Evolutionary conservation across 2,888 invertebrate genomes (phyloP).

Genomic region (Quadriops clusia): DNA sequence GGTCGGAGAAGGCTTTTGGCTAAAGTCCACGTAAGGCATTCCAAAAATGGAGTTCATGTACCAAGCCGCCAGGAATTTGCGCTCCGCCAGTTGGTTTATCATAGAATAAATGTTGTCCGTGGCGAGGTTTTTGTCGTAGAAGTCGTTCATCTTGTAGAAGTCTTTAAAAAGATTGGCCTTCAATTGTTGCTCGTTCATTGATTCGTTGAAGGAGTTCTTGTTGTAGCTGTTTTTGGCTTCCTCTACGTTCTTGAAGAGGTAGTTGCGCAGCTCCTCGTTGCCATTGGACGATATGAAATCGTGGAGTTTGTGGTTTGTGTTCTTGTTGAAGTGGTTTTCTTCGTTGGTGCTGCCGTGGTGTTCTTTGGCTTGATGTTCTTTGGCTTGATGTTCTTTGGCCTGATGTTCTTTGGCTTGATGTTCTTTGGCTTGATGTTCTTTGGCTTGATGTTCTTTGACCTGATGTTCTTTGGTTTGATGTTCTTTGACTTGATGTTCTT

Average conservation of each 20-base stretch:
- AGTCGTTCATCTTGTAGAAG: constrained; percentile 26
- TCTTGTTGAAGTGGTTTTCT: no score
- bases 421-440: no score
- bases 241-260: constrained; percentile 27
- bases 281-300: constrained; percentile 20
- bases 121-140: constrained; percentile 26
- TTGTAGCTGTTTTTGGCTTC: constrained; percentile 34
- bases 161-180: constrained; percentile 27
- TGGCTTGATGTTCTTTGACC: no score
- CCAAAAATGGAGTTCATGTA: constrained; percentile 36
- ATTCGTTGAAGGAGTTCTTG: constrained; percentile 32
- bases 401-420: no score
- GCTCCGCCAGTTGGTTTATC: constrained; percentile 35
- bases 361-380: constrained; percentile 14
- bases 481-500: constrained; percentile 18
- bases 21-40: constrained; percentile 26
- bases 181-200: constrained; percentile 21
- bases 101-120: constrained; percentile 33
- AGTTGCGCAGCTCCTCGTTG: constrained; percentile 29
- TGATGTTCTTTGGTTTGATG: no score
- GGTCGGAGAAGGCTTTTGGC: constrained; percentile 11
- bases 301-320: constrained; percentile 11
- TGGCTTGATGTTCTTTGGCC: constrained; percentile 11
- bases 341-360: constrained; percentile 6
- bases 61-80: constrained; percentile 37